phyloP scores from a whole-genome alignment of 53 echinoderm and acorn worm genomes.

The Echinometra lucunter region DNA sequence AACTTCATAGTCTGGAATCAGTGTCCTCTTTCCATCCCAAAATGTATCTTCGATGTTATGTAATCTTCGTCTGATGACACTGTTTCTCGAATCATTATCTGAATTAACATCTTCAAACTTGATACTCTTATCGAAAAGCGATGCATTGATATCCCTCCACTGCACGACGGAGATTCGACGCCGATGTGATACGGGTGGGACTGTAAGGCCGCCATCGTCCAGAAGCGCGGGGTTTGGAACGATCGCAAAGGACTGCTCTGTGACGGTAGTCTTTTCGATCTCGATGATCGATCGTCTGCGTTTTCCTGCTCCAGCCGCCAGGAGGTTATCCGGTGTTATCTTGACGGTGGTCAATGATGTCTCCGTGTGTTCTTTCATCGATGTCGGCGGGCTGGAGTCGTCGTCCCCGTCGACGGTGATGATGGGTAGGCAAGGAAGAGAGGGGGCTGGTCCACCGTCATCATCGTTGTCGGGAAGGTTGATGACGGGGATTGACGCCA shows the following conservation, averaged over 20 bases:
- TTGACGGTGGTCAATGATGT: conserved; percentile 60
- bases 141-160: conserved; percentile 67
- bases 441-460: not conserved
- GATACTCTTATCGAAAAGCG: conserved; percentile 53
- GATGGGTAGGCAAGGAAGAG: not conserved
- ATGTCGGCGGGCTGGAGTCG: not conserved
- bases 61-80: not conserved
- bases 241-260: conserved; percentile 56
- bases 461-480: conserved; percentile 32
- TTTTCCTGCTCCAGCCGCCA: not conserved
- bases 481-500: conserved; percentile 55
- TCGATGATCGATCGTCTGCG: conserved; percentile 24
- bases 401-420: conserved; percentile 6
- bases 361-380: not conserved
- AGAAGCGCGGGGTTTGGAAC: conserved; percentile 21
- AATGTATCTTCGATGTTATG: conserved; percentile 63
- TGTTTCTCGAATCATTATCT: not conserved
- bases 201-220: conserved; percentile 24
- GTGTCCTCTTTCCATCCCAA: conserved; percentile 43
- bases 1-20: conserved; percentile 48
- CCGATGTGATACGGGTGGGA: conserved; percentile 60
- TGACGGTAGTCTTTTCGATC: conserved; percentile 47
- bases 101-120: conserved; percentile 42
- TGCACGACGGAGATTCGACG: conserved; percentile 63
- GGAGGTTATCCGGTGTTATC: not conserved